A percentile compares a stretch with the other conserved stretches of the same genome.
Conservation (phyloP, 2,113 vertebrate species). For the Pomatorhinus ruficollis region DNA sequence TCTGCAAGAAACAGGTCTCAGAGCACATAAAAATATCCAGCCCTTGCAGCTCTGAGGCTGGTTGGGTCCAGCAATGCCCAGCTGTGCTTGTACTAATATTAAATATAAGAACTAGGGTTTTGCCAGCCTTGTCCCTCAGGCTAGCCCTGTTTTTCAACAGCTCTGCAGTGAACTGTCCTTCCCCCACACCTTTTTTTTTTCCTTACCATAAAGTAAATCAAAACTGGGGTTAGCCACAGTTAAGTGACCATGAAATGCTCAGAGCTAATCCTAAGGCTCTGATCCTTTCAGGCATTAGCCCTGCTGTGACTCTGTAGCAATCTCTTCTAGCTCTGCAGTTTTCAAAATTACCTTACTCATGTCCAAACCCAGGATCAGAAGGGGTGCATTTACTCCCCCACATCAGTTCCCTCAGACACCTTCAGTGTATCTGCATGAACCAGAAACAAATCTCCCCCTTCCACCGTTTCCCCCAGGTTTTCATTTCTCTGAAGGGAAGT, state of each 20-base stretch:
- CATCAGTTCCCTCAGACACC: neutral
- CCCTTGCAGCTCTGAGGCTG: neutral
- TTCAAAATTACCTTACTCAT: neutral
- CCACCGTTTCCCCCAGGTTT: neutral
- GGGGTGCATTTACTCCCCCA: neutral
- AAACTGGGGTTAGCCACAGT: neutral
- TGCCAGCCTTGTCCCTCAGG: neutral
- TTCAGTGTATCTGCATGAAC: neutral
- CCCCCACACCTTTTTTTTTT: fast-evolving
- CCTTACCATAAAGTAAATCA: neutral
- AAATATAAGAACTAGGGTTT: neutral
- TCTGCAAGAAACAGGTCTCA: neutral
- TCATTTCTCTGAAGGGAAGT: neutral
- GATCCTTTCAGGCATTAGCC: neutral
- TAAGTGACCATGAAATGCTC: neutral
- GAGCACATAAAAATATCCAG: neutral
- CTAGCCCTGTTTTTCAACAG: neutral
- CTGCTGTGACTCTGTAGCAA: neutral
- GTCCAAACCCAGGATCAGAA: neutral
- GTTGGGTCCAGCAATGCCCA: neutral
- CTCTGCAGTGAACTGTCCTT: neutral
- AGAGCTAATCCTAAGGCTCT: neutral
- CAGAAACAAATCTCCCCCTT: neutral
- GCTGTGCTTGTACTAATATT: neutral
- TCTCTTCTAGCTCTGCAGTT: neutral